These are phyloP conservation scores for Glossosoma conforme DNA, from an alignment of 1,140 invertebrate species.

Conservation along the genomic window DNA sequence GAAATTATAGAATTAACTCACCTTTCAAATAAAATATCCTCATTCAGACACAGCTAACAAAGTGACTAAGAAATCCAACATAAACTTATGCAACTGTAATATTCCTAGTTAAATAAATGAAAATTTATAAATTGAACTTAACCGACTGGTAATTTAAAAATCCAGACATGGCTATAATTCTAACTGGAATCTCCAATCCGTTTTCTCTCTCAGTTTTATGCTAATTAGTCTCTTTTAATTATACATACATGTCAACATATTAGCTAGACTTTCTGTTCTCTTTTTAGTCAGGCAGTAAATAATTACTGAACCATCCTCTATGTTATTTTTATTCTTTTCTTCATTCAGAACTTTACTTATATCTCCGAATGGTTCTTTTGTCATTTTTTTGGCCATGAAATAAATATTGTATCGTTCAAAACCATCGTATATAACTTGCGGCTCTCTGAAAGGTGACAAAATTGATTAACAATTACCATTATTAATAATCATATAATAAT, in stretches of 20 bases:
- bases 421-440: constrained; percentile 52
- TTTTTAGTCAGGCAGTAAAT: constrained; percentile 75
- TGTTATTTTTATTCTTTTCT: constrained; percentile 13
- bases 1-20: too few relatives aligned
- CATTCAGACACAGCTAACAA: too few relatives aligned
- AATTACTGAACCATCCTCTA: constrained; percentile 54
- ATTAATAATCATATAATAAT: too few relatives aligned
- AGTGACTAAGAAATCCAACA: too few relatives aligned
- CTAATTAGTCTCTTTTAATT: neutral
- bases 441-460: constrained; percentile 42
- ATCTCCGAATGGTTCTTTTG: constrained; percentile 35
- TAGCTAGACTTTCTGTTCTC: constrained; percentile 54
- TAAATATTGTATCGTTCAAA: constrained; percentile 69
- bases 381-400: constrained; percentile 54
- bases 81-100: too few relatives aligned
- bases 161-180: too few relatives aligned
- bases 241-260: constrained; percentile 44
- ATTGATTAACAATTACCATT: constrained; percentile 7
- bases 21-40: too few relatives aligned
- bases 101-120: neutral
- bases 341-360: constrained; percentile 33
- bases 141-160: too few relatives aligned
- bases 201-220: too few relatives aligned
- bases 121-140: neutral
- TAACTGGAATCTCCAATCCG: too few relatives aligned